phyloP scores from a whole-genome alignment of 1,140 invertebrate species.

The Leptoteleia sp. region DNA sequence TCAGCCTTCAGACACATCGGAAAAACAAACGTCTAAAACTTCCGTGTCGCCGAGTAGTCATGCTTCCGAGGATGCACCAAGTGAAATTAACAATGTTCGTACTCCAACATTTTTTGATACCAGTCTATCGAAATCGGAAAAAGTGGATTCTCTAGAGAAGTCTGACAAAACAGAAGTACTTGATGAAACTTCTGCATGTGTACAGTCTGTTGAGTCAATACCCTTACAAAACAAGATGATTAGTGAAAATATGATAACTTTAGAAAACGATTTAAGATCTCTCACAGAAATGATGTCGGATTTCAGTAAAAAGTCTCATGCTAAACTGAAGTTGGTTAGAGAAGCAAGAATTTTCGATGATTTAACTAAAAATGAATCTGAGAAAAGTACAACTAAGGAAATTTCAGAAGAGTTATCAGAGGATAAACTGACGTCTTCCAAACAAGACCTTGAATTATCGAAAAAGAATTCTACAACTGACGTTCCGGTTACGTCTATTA shows the following conservation, averaged over 20 bases:
- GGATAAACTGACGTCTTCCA: neutral
- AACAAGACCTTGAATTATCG: slow-evolving; percentile 2
- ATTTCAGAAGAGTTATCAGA: slow-evolving; percentile 71
- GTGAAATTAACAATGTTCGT: slow-evolving; percentile 51
- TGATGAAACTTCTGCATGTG: slow-evolving; percentile 47
- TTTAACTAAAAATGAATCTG: slow-evolving; percentile 20
- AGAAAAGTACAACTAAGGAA: slow-evolving; percentile 71
- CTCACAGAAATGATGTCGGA: slow-evolving; percentile 78
- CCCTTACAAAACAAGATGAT: slow-evolving; percentile 77
- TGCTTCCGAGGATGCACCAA: slow-evolving; percentile 60
- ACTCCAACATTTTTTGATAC: neutral
- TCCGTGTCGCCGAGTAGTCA: slow-evolving; percentile 60
- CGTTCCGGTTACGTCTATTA: slow-evolving; percentile 8
- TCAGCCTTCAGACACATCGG: slow-evolving; percentile 39
- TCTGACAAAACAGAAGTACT: slow-evolving; percentile 18
- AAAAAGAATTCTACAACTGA: slow-evolving; percentile 7
- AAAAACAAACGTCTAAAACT: slow-evolving; percentile 45
- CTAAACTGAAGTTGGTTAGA: slow-evolving; percentile 60
- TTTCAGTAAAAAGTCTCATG: slow-evolving; percentile 74
- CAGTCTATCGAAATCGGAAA: slow-evolving; percentile 11
- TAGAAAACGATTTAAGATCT: slow-evolving; percentile 76
- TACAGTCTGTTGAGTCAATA: slow-evolving; percentile 70
- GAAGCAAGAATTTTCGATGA: slow-evolving; percentile 47
- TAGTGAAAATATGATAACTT: slow-evolving; percentile 75
- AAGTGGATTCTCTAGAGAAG: slow-evolving; percentile 7